A percentile compares a stretch with the other conserved stretches of the same genome.
Evolutionary conservation across 2,113 vertebrate genomes (phyloP).

Genomic region (Phylloscopus trochiloides): DNA sequence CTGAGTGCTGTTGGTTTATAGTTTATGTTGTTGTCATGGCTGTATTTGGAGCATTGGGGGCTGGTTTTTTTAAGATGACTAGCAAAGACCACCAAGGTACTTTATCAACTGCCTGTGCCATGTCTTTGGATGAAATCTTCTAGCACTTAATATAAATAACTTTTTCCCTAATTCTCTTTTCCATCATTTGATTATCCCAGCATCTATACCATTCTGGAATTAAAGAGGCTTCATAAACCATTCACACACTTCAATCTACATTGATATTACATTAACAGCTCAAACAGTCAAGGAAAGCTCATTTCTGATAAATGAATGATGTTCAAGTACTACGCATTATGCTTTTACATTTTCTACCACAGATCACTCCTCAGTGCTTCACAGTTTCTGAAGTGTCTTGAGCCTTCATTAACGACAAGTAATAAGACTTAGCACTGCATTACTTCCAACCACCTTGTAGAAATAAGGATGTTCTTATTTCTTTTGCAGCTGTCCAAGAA

Average conservation of each 20-base stretch:
- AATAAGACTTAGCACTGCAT: not conserved
- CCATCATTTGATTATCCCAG: not conserved
- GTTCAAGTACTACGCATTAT: not conserved
- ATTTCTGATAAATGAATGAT: not conserved
- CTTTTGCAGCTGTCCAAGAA: not conserved
- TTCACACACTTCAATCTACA: not conserved
- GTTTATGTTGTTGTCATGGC: not conserved
- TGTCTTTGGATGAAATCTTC: not conserved
- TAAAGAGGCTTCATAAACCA: not conserved
- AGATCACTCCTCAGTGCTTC: not conserved
- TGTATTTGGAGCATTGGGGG: rapidly evolving
- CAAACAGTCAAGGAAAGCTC: not conserved
- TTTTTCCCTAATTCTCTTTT: not conserved
- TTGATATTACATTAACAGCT: not conserved
- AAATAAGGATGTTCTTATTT: not conserved
- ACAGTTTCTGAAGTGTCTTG: not conserved
- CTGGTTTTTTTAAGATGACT: not conserved
- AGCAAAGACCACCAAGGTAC: not conserved
- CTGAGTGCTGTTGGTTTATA: not conserved
- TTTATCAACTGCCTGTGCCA: not conserved
- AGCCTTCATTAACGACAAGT: not conserved
- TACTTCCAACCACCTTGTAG: not conserved
- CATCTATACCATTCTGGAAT: not conserved
- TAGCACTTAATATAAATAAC: not conserved
- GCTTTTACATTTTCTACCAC: not conserved